Evolutionary conservation across 2,888 invertebrate genomes (phyloP), one percentile per base, ranked within the genome.

Genomic region (Sphecodes monilicornis): DNA sequence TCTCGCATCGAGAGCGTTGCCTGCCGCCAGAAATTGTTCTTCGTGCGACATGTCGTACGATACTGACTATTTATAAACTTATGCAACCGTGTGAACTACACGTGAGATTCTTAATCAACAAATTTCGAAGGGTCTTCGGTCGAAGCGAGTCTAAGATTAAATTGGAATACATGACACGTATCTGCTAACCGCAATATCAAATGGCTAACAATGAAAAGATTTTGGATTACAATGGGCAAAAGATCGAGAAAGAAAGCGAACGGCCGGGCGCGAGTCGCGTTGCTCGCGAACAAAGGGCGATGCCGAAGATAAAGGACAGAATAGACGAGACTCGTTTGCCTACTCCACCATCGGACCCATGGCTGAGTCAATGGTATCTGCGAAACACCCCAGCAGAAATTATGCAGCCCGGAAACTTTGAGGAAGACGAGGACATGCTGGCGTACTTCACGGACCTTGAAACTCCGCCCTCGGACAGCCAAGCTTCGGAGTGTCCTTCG

Each of bases 261-360:
- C 82, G 77, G 26, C 39, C 57, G 6, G 46, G 4, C 13, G 1
- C 57, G 39, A 29, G 66, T 11, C 78, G 79, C 0, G 5, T 36
- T 0, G 10, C 36, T 18, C 54, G 78, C 22, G 86, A 89, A 66
- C 89, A 89, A 80, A 88, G 79, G 22, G 54, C 50, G 41, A n/a
- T 16, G 2, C 18, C 29, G 16, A 90, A 32, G 32, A 32, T 43
- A 13, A 88, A 79, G 73, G 82, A 83, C 29, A 88, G 78, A 46
- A 39, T 66, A n/a, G 86, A 88, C 3, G 89, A 90, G 1, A 39
- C 29, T 18, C 84, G 83, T 41, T 91, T 95, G 68, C 95, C 95
- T 29, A 94, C 95, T 18, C 95, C 95, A 29, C 95, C 95, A 3
- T 95, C 95, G 2, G 95, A 95, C 88, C 95, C 95, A 0, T 88